Conservation (phyloP, 1,140 invertebrate species). For the Penaeus vannamei region DNA sequence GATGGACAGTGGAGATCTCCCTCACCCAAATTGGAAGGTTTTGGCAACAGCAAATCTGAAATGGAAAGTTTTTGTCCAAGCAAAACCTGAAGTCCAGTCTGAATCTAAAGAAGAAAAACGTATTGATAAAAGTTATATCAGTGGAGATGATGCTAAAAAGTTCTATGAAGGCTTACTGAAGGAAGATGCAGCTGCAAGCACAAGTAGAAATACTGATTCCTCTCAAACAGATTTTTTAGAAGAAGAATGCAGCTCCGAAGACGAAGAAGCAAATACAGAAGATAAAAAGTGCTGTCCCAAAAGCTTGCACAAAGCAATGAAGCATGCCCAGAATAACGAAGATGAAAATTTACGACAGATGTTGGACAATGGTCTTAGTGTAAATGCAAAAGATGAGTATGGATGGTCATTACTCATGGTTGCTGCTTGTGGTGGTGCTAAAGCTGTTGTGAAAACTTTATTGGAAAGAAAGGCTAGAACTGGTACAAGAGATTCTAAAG, state of each 20-base stretch:
- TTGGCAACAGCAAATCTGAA: constrained; percentile 40
- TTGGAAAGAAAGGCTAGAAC: constrained; percentile 33
- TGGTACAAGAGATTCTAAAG: constrained; percentile 31
- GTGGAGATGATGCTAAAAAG: constrained; percentile 34
- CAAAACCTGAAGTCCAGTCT: background rate
- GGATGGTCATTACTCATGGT: constrained; percentile 58
- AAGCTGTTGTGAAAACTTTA: constrained; percentile 23
- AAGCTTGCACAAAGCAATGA: constrained; percentile 22
- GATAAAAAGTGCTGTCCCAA: background rate
- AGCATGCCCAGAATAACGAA: constrained; percentile 44
- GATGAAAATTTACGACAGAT: background rate
- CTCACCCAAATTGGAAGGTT: constrained; percentile 51
- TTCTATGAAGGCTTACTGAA: constrained; percentile 40
- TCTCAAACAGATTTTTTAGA: background rate
- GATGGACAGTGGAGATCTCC: background rate
- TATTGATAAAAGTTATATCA: background rate
- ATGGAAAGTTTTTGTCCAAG: constrained; percentile 56
- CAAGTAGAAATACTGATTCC: background rate
- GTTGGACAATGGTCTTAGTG: constrained; percentile 34
- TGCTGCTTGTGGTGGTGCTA: constrained; percentile 52
- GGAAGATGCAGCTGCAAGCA: background rate
- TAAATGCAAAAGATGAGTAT: constrained; percentile 50
- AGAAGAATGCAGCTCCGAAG: background rate
- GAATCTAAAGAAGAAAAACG: background rate
- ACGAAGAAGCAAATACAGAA: background rate